A percentile compares a stretch with the other conserved stretches of the same genome.
Evolutionary conservation across 2,113 vertebrate species (phyloP).

Genomic region (Rhinichthys klamathensis): DNA sequence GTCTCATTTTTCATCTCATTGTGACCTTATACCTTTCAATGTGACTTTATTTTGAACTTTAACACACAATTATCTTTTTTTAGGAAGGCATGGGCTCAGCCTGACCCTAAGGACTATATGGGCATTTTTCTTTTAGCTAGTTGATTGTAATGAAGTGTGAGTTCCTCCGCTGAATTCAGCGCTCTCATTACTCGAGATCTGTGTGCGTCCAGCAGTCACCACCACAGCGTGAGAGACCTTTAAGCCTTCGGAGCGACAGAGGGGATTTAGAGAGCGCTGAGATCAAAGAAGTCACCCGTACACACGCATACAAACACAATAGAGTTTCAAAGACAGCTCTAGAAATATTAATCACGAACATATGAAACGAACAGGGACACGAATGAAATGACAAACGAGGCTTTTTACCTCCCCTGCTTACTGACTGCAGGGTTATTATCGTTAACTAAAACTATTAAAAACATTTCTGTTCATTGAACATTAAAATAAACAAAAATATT

Average conservation of each 20-base stretch:
- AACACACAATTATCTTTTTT: not conserved
- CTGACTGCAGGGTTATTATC: not conserved
- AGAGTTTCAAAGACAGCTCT: not conserved
- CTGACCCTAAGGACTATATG: slow-evolving; percentile 8
- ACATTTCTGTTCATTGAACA: too few species aligned
- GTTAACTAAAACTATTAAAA: too few species aligned
- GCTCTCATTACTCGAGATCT: not conserved
- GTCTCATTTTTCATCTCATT: not conserved
- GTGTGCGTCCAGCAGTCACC: not conserved
- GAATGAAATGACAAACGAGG: not conserved
- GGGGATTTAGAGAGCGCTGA: slow-evolving; percentile 27
- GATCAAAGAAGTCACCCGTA: slow-evolving; percentile 45
- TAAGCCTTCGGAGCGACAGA: not conserved
- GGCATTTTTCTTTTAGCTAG: not conserved
- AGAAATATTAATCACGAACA: not conserved
- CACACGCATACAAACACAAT: slow-evolving; percentile 25
- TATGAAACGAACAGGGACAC: not conserved
- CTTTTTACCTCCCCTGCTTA: not conserved
- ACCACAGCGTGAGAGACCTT: slow-evolving; percentile 21
- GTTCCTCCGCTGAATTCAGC: not conserved
- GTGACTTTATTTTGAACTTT: not conserved
- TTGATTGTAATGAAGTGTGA: slow-evolving; percentile 26
- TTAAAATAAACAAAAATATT: too few species aligned
- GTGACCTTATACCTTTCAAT: not conserved
- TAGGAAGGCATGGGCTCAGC: not conserved